Conservation (phyloP, 2,888 invertebrate genomes). For the Bombylius major region DNA sequence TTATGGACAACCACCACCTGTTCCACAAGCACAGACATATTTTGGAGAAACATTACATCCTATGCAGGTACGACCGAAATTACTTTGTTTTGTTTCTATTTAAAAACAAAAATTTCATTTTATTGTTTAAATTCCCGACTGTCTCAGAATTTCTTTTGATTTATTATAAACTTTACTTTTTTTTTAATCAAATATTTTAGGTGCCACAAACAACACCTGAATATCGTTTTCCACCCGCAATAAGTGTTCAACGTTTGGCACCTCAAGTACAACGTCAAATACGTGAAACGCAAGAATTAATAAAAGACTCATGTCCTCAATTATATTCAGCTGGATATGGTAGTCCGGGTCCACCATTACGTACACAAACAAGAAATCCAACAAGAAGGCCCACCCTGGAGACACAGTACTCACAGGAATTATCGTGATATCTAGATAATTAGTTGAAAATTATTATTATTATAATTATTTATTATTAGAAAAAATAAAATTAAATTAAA, state of each 20-base stretch:
- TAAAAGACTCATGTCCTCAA: slow-evolving; percentile 38
- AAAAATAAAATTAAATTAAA: slow-evolving; percentile 4
- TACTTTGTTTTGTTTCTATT: background rate
- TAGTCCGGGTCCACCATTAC: slow-evolving; percentile 36
- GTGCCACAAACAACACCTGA: slow-evolving; percentile 27
- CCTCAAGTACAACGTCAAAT: slow-evolving; percentile 37
- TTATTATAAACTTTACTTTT: too few relatives aligned
- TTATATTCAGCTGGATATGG: slow-evolving; percentile 36
- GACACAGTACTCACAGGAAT: slow-evolving; percentile 39
- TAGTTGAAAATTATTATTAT: slow-evolving; percentile 20
- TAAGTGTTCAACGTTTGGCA: slow-evolving; percentile 37
- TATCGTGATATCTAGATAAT: slow-evolving; percentile 40
- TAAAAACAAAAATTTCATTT: background rate
- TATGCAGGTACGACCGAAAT: slow-evolving; percentile 26
- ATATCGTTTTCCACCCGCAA: slow-evolving; percentile 37
- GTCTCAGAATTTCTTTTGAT: too few relatives aligned
- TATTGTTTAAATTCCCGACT: too few relatives aligned
- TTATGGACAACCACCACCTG: slow-evolving; percentile 27
- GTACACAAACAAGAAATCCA: slow-evolving; percentile 32
- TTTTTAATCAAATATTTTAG: slow-evolving; percentile 8
- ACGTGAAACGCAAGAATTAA: slow-evolving; percentile 38
- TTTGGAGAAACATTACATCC: slow-evolving; percentile 34
- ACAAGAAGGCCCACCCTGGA: slow-evolving; percentile 38
- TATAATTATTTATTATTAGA: slow-evolving; percentile 3
- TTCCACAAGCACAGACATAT: slow-evolving; percentile 19